Percentiles rank a stretch among this genome's conserved stretches.
Evolutionary conservation across 2,797 vertebrate species (phyloP).

Genomic region (Malurus leucopterus): DNA sequence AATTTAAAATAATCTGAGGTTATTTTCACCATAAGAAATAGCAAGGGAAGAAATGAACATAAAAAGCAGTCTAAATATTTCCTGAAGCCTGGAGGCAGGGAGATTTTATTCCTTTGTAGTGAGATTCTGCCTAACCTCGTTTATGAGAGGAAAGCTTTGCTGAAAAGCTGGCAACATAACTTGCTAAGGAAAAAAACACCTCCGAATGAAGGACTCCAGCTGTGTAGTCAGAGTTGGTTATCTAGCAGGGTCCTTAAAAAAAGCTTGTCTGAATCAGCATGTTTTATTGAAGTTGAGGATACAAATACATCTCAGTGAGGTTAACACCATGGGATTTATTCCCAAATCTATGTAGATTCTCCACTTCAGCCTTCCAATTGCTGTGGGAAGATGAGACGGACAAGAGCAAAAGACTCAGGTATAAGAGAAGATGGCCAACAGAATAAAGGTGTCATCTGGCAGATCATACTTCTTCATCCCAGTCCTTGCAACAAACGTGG

Average conservation of each 20-base stretch:
- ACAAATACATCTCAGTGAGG: neutral
- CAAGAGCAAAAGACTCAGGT: neutral
- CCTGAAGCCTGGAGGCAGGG: neutral
- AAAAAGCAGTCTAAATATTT: neutral
- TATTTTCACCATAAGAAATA: neutral
- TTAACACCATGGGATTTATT: neutral
- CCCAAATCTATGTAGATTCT: neutral
- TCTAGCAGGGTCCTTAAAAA: neutral
- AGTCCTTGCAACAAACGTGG: neutral
- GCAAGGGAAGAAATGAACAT: neutral
- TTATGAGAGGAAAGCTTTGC: neutral
- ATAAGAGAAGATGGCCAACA: neutral
- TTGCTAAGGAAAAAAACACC: neutral
- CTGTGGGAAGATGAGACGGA: neutral
- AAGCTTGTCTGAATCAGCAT: neutral
- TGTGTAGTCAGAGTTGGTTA: neutral
- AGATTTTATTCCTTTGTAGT: neutral
- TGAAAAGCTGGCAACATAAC: neutral
- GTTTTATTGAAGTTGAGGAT: neutral
- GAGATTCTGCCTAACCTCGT: neutral
- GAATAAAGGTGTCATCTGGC: neutral
- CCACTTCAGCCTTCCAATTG: neutral
- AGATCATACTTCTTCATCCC: neutral
- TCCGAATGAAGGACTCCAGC: neutral
- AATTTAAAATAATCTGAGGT: fast-evolving